Conservation (phyloP, 2,797 vertebrate genomes). For the Lagorchestes hirsutus region DNA sequence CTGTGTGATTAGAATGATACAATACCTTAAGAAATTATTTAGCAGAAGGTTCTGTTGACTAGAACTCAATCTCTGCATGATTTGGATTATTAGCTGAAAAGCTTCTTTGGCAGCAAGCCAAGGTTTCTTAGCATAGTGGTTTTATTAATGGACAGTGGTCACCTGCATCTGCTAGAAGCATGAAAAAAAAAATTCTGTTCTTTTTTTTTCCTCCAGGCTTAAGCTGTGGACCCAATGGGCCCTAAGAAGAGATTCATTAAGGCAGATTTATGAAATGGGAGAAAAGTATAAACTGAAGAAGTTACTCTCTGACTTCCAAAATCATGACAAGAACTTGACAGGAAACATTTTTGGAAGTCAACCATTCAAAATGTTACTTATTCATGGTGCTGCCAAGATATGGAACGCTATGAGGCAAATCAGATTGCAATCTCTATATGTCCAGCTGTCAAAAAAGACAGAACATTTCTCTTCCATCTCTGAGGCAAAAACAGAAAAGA, state of each 20-base stretch:
- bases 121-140: background rate
- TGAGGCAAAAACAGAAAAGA: constrained; percentile 41
- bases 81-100: background rate
- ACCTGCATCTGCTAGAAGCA: background rate
- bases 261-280: constrained; percentile 65
- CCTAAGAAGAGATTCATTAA: constrained; percentile 31
- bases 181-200: constrained; percentile 5
- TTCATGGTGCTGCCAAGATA: constrained; percentile 69
- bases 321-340: constrained; percentile 71
- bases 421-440: constrained; percentile 63
- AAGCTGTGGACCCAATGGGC: constrained; percentile 1
- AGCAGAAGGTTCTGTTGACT: background rate
- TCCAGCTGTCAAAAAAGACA: constrained; percentile 72
- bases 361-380: constrained; percentile 72
- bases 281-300: constrained; percentile 70
- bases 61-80: constrained; percentile 5
- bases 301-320: constrained; percentile 63
- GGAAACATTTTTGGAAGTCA: constrained; percentile 70
- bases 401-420: constrained; percentile 66
- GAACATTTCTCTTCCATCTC: constrained; percentile 59
- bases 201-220: background rate
- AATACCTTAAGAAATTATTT: constrained; percentile 17
- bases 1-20: background rate
- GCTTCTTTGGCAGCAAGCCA: background rate
- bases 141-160: background rate